Percentiles rank a stretch among this genome's conserved stretches.
These are phyloP conservation scores for Ectemnius cavifrons DNA, from an alignment of 2,888 invertebrate genomes.

Conservation along the genomic window DNA sequence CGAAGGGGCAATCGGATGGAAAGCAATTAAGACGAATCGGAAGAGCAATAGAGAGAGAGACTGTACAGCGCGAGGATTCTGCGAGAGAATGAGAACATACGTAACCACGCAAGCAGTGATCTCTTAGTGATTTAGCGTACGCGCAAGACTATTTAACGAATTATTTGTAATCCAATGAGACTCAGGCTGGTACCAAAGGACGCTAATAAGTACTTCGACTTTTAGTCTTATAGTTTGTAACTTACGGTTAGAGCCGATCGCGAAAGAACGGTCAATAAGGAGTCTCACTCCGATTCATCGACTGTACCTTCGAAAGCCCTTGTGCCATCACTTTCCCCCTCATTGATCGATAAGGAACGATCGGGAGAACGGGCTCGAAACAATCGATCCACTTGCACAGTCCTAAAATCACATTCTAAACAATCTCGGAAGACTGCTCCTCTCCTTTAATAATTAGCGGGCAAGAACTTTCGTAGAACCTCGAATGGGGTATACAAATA, in stretches of 20 bases:
- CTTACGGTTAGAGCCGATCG: slow-evolving; percentile 52
- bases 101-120: slow-evolving; percentile 49
- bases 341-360: neutral
- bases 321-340: neutral
- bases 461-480: slow-evolving; percentile 43
- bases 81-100: slow-evolving; percentile 10
- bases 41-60: slow-evolving; percentile 37
- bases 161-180: slow-evolving; percentile 65
- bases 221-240: slow-evolving; percentile 62
- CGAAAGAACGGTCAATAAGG: slow-evolving; percentile 25
- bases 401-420: slow-evolving; percentile 34
- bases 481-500: neutral
- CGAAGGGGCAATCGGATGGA: neutral
- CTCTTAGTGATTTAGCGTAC: slow-evolving; percentile 59
- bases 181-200: slow-evolving; percentile 71
- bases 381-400: slow-evolving; percentile 53
- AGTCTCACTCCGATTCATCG: slow-evolving; percentile 20
- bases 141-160: slow-evolving; percentile 66
- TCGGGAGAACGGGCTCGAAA: slow-evolving; percentile 13
- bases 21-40: neutral
- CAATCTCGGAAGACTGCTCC: slow-evolving; percentile 43
- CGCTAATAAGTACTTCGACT: slow-evolving; percentile 58
- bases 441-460: slow-evolving; percentile 24
- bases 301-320: slow-evolving; percentile 38
- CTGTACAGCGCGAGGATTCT: slow-evolving; percentile 16